Percentiles rank a stretch among this genome's conserved stretches.
These are phyloP conservation scores for Tyrophagus putrescentiae DNA, from an alignment of 1,140 invertebrate genomes.

Conservation along the genomic window DNA sequence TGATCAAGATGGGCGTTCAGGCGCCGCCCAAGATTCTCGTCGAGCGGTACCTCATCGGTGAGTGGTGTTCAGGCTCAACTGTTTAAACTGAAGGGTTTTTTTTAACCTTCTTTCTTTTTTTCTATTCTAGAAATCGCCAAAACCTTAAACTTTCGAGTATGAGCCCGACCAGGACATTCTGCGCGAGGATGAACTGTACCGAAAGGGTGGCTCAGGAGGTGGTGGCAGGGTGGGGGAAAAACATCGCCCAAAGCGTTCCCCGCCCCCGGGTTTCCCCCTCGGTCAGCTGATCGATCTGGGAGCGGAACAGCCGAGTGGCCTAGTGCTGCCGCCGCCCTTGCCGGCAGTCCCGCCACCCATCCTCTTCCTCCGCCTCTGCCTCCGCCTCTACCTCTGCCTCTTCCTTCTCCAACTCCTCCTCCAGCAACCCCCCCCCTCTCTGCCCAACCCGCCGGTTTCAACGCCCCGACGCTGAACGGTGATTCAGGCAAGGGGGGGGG, in stretches of 20 bases:
- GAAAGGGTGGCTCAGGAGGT: not conserved
- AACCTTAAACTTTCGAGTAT: constrained; percentile 77
- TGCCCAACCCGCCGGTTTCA: not conserved
- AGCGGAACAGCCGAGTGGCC: not conserved
- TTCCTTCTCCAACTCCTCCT: not conserved
- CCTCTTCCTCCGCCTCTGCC: not conserved
- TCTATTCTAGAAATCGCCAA: constrained; percentile 73
- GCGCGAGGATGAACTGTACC: constrained; percentile 12
- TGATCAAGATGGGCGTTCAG: constrained; percentile 87
- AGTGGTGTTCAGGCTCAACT: too few relatives aligned
- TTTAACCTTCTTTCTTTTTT: not conserved
- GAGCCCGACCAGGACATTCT: constrained; percentile 42
- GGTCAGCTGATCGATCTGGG: not conserved
- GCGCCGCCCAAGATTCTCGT: constrained; percentile 89
- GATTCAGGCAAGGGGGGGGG: not conserved
- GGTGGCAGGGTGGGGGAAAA: not conserved
- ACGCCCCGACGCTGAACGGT: not conserved
- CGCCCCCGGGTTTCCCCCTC: not conserved
- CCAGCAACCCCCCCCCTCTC: not conserved
- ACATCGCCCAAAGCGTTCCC: not conserved
- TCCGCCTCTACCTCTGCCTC: not conserved
- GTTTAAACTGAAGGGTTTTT: too few relatives aligned
- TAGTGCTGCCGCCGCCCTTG: constrained; percentile 8
- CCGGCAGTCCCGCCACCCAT: constrained; percentile 9
- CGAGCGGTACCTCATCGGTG: constrained; percentile 70